phyloP scores from a whole-genome alignment of 2,797 vertebrate species.

The Platalea minor region DNA sequence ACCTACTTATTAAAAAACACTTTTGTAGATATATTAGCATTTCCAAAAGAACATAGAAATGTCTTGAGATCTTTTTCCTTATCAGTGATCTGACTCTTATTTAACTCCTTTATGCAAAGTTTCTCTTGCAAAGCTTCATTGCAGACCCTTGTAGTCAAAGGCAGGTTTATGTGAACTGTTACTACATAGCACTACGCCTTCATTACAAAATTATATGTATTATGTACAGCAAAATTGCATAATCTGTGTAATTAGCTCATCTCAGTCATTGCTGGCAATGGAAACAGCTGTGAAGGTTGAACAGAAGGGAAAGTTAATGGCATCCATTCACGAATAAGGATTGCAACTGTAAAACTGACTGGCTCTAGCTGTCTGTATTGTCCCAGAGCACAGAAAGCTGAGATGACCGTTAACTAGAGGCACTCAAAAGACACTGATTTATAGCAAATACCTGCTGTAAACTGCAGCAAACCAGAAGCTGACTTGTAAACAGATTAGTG shows the following conservation, averaged over 20 bases:
- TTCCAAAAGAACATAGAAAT: background rate
- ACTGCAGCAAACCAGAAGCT: background rate
- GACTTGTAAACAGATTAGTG: background rate
- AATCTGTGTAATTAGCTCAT: conserved; percentile 38
- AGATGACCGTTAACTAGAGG: background rate
- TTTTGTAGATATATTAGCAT: background rate
- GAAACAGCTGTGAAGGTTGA: background rate
- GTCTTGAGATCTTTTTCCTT: background rate
- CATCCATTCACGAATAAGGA: background rate
- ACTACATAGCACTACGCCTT: background rate
- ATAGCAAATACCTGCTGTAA: background rate
- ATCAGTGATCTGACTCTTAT: background rate
- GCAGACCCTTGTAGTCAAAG: background rate
- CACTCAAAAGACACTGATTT: background rate
- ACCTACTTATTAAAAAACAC: background rate
- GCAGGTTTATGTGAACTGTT: background rate
- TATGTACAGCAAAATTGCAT: background rate
- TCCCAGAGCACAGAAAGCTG: background rate
- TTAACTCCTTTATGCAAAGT: background rate
- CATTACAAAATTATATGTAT: conserved; percentile 38
- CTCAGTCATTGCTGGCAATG: background rate
- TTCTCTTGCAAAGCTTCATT: background rate
- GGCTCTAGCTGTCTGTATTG: background rate
- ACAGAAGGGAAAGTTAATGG: background rate
- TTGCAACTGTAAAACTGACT: background rate